These are phyloP conservation scores for Pachypeltis micranthus DNA, from an alignment of 1,140 invertebrate genomes.

Conservation along the genomic window DNA sequence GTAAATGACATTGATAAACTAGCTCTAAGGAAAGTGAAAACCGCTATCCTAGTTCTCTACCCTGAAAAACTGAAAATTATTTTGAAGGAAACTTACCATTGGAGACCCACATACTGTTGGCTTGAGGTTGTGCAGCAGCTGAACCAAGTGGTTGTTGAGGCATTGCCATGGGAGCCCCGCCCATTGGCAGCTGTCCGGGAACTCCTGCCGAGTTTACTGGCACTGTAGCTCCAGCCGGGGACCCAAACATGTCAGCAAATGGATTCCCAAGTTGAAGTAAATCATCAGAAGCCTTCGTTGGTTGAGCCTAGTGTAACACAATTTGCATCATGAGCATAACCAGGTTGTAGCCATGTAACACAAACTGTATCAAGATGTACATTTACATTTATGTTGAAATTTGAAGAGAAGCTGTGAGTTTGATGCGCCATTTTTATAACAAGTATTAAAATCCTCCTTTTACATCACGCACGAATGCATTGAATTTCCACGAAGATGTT, in stretches of 20 bases:
- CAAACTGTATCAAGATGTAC: too few species aligned
- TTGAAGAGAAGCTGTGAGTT: neutral
- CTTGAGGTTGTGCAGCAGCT: neutral
- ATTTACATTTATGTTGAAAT: too few species aligned
- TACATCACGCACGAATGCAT: too few species aligned
- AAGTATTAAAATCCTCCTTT: too few species aligned
- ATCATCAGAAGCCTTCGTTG: conserved; percentile 73
- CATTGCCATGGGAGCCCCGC: conserved; percentile 13
- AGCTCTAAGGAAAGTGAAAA: too few species aligned
- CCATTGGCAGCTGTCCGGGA: neutral
- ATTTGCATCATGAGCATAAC: neutral
- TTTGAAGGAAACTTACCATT: conserved; percentile 44
- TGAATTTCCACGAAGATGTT: too few species aligned
- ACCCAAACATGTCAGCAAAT: conserved; percentile 66
- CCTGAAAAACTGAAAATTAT: conserved; percentile 23
- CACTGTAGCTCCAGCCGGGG: conserved; percentile 36
- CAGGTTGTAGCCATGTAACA: too few species aligned
- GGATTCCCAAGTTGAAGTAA: conserved; percentile 79
- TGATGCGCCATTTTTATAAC: too few species aligned
- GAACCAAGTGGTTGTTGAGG: conserved; percentile 10
- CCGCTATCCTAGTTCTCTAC: too few species aligned
- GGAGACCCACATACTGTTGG: conserved; percentile 51
- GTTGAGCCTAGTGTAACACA: conserved; percentile 25
- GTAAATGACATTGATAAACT: too few species aligned
- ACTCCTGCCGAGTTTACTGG: conserved; percentile 26